Base-by-base conservation (phyloP, 2,888 invertebrate genomes). In the Drosophila kanekoi region DNA sequence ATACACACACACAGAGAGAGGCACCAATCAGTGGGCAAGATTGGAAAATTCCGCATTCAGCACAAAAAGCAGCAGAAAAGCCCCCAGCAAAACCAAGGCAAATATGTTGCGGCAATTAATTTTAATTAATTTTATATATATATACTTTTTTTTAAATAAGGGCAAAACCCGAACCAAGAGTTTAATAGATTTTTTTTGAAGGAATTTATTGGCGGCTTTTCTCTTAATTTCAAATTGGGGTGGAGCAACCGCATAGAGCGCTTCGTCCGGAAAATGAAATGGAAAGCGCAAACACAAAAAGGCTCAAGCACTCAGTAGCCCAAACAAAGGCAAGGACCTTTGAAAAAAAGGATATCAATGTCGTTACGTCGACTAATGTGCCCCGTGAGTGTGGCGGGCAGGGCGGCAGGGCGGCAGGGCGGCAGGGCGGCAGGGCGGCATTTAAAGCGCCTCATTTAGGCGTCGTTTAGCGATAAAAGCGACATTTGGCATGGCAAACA, bases 381-480 rank as follows among this genome's bases (percentile, higher is more conserved):
- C 67, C 71, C 63, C 58, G 38, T 43, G 66, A 44, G 56, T 57
- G 18, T 18, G 58, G 49, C 10, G 28, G 33, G 38, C 8, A n/a
- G 13, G 41, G 11, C 11, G 35, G 41, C 41, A 18, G 57, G 45
- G 57, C n/a, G 32, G 37, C 38, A 45, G n/a, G n/a, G n/a, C n/a
- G 33, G 38, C 8, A n/a, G 13, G 41, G 11, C 11, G 35, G 41
- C 41, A 18, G 57, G 45, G 57, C n/a, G 32, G 37, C 38, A 45
- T 53, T 69, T 67, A 66, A 72, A 76, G 81, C 76, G 82, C 80
- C 52, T 79, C 83, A 82, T 83, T 83, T 86, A 88, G 83, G 81
- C 83, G 78, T 88, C 83, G 87, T 77, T 83, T 83, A 88, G 84
- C 87, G 83, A 83, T 83, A 83, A 86, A 76, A 61, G 86, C 74